phyloP scores from a whole-genome alignment of 2,113 vertebrate genomes.

The Bubo scandiacus region DNA sequence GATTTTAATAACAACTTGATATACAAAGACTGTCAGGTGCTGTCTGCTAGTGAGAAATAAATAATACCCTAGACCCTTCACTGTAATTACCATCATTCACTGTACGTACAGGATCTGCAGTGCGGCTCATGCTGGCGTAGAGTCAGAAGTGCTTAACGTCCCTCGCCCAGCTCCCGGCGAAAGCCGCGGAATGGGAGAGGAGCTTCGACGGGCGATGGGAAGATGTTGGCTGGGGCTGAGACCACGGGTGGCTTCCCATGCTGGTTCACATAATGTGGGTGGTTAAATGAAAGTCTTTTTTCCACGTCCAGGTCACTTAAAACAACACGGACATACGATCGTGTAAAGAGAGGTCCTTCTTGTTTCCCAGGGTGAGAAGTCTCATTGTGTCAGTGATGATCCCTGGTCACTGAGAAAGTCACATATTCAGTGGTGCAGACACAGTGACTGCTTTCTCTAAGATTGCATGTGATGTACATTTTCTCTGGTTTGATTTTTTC shows the following conservation, averaged over 20 bases:
- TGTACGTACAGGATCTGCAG: neutral
- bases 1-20: constrained; percentile 73
- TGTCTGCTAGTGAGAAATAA: constrained; percentile 68
- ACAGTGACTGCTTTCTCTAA: neutral
- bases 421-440: neutral
- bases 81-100: constrained; percentile 63
- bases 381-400: fast-evolving
- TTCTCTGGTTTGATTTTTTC: neutral
- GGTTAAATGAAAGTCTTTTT: neutral
- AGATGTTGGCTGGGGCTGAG: neutral
- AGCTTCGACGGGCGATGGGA: neutral
- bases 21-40: constrained; percentile 63
- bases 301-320: neutral
- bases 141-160: constrained; percentile 5
- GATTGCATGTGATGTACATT: fast-evolving
- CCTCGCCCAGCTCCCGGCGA: neutral
- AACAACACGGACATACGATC: fast-evolving
- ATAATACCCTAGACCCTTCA: constrained; percentile 53
- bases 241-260: neutral
- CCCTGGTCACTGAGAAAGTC: neutral
- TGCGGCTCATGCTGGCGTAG: neutral
- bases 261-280: fast-evolving
- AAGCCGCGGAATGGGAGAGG: neutral
- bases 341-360: neutral
- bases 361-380: neutral